These are phyloP conservation scores for Chamaetylas fuelleborni DNA, from an alignment of 2,113 vertebrate species.

Conservation along the genomic window DNA sequence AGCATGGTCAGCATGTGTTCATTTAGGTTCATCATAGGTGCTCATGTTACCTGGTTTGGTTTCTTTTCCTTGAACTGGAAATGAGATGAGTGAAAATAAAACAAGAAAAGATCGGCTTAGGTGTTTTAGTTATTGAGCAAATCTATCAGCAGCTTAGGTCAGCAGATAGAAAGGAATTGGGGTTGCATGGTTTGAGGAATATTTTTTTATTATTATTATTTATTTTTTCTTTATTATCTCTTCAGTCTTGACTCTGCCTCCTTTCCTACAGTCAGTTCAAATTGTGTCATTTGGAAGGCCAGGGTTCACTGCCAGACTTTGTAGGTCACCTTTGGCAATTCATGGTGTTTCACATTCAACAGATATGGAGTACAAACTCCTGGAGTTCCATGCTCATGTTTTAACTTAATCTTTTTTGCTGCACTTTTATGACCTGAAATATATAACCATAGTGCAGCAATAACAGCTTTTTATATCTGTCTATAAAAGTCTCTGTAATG, in stretches of 20 bases:
- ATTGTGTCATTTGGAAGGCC: background rate
- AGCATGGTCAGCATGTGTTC: background rate
- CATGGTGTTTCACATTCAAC: background rate
- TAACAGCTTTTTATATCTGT: conserved; percentile 29
- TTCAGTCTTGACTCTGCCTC: background rate
- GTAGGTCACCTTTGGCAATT: background rate
- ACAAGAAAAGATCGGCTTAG: background rate
- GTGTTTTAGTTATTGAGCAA: background rate
- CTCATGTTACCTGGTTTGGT: background rate
- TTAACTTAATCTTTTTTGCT: background rate
- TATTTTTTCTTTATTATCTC: background rate
- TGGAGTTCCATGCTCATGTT: background rate
- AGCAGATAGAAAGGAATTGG: background rate
- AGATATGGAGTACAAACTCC: background rate
- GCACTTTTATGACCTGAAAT: background rate
- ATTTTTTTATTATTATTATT: background rate
- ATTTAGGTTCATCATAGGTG: background rate
- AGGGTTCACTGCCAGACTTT: background rate
- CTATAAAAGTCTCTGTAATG: conserved; percentile 40
- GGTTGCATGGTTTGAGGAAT: background rate
- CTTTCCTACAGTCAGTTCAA: background rate
- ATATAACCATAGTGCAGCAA: background rate
- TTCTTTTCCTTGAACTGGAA: background rate
- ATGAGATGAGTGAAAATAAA: background rate
- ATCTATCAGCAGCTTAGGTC: background rate